Conservation (phyloP, 2,113 vertebrate species). For the Rynchops niger region DNA sequence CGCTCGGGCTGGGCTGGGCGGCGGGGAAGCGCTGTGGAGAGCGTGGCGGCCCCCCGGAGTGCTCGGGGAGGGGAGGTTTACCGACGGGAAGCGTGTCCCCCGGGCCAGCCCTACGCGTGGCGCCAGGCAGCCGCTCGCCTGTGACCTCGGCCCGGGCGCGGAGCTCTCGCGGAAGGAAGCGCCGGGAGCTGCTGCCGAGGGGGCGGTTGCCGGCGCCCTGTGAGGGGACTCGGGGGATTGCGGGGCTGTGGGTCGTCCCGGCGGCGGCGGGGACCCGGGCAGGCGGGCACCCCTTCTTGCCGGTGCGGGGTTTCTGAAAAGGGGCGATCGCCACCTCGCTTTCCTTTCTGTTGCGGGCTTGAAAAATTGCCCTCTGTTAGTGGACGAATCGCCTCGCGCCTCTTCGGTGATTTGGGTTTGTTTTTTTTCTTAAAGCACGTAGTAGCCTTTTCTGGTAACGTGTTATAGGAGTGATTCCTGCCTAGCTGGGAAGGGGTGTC, state of each 20-base stretch:
- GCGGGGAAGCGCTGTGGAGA: too few species aligned
- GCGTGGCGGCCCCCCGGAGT: too few species aligned
- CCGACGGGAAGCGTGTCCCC: not conserved
- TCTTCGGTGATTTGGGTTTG: not conserved
- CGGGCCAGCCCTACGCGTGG: not conserved
- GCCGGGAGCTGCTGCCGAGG: not conserved
- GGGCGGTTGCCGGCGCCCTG: not conserved
- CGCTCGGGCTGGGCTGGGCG: not conserved
- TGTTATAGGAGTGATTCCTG: rapidly evolving
- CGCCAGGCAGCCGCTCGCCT: not conserved
- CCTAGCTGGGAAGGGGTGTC: too few species aligned
- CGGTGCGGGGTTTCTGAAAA: not conserved
- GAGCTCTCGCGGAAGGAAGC: not conserved
- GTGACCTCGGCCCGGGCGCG: not conserved
- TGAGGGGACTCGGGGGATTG: not conserved
- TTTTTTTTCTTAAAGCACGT: not conserved
- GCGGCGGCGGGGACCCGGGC: not conserved
- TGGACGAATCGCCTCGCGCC: not conserved
- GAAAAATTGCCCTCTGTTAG: rapidly evolving
- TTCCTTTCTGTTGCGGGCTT: not conserved
- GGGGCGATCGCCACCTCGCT: not conserved
- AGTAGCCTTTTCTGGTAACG: not conserved
- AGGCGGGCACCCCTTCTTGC: not conserved
- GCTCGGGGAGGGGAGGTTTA: not conserved
- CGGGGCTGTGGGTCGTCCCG: not conserved